These are phyloP conservation scores for Cryptophagus acutangulus DNA, from an alignment of 2,888 invertebrate species.

Conservation along the genomic window DNA sequence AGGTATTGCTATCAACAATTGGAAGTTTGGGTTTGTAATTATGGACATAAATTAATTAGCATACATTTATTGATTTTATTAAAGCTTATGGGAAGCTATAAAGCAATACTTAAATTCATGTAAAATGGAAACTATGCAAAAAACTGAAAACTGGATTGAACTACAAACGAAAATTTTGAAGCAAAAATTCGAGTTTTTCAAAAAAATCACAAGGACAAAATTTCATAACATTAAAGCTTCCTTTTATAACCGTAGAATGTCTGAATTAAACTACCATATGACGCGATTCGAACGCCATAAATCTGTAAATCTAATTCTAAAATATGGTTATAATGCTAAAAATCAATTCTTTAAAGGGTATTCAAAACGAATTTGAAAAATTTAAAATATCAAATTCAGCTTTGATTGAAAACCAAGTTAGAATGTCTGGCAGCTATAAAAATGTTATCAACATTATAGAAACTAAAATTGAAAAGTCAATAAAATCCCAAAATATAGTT, in stretches of 20 bases:
- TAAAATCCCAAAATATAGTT: too few species aligned
- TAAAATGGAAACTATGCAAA: constrained; percentile 26
- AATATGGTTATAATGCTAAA: too few species aligned
- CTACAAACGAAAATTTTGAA: constrained; percentile 23
- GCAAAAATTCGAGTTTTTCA: constrained; percentile 28
- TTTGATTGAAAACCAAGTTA: too few species aligned
- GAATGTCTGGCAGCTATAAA: too few species aligned
- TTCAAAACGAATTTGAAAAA: too few species aligned
- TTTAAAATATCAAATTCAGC: too few species aligned
- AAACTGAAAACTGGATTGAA: constrained; percentile 27
- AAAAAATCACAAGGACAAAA: constrained; percentile 27
- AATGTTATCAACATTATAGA: too few species aligned
- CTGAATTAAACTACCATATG: constrained; percentile 33
- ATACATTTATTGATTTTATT: constrained; percentile 5
- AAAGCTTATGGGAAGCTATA: constrained; percentile 37
- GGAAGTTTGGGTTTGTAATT: constrained; percentile 39
- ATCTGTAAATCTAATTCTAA: not conserved
- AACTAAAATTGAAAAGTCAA: too few species aligned
- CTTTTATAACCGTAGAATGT: constrained; percentile 33
- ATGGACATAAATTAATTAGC: not conserved
- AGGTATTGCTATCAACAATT: constrained; percentile 37
- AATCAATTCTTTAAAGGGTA: too few species aligned
- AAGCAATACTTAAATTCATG: constrained; percentile 28
- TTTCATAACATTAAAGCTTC: constrained; percentile 25
- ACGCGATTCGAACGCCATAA: constrained; percentile 1